Percentiles rank a stretch among this genome's conserved stretches.
phyloP scores from a whole-genome alignment of 2,888 invertebrate species.

The Chaetogeoica ovagalla region DNA sequence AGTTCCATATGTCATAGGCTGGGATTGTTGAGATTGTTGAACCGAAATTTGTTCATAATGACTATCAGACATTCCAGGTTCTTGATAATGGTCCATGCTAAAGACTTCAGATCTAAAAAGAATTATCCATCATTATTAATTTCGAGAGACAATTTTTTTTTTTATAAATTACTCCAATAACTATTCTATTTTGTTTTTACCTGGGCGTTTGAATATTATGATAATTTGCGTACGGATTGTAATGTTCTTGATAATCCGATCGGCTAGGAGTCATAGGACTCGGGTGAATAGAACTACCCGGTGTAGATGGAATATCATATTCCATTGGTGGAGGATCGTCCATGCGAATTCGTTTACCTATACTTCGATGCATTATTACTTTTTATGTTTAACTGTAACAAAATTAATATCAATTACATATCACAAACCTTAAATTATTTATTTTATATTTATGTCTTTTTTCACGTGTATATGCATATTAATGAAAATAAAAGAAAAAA shows the following conservation, averaged over 20 bases:
- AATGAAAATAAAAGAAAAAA: too few relatives aligned
- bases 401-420: conserved; percentile 2
- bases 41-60: conserved; percentile 52
- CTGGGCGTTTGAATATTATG: conserved; percentile 60
- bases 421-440: too few relatives aligned
- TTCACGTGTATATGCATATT: too few relatives aligned
- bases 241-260: conserved; percentile 61
- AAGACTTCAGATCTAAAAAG: conserved; percentile 55
- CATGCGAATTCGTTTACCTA: conserved; percentile 87
- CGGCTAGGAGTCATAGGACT: conserved; percentile 64
- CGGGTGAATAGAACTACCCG: conserved; percentile 58
- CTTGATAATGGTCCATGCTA: conserved; percentile 54
- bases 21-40: conserved; percentile 43
- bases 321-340: conserved; percentile 84
- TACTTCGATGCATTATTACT: conserved; percentile 71
- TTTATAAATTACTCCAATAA: conserved; percentile 55
- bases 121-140: not conserved
- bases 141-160: conserved; percentile 31
- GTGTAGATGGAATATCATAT: conserved; percentile 66
- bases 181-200: conserved; percentile 57
- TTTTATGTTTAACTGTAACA: conserved; percentile 16
- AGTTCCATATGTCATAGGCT: conserved; percentile 37
- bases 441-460: too few relatives aligned
- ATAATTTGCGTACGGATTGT: conserved; percentile 61
- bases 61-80: conserved; percentile 36